Base-by-base conservation (phyloP, 2,888 invertebrate genomes). In the Drosophila neutralis region DNA sequence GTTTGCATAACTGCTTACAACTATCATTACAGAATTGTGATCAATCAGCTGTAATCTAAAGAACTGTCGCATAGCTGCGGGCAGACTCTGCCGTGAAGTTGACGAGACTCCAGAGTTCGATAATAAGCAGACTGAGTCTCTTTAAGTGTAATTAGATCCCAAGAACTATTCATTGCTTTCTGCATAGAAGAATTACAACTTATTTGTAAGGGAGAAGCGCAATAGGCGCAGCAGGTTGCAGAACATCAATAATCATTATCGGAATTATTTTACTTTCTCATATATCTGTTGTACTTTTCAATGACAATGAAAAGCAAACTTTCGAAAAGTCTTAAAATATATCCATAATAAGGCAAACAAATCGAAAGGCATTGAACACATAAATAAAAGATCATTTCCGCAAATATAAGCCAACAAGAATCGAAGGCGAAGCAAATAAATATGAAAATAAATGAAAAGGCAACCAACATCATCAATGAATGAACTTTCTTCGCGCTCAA, bases 351-450 rank as follows among this genome's bases (percentile, higher is more conserved):
- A 63, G 53, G 57, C 53, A 88, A 76, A 72, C 60, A 80, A 90
- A 76, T 80, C 69, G 78, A 59, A 71, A 77, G 69, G 40, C 80
- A 73, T 76, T 69, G 57, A 73, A 69, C 66, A 79, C 73, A 89
- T 87, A 87, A 89, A 89, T 84, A 83, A 76, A 77, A 70, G 73
- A 86, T 87, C 71, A 79, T 84, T 83, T 81, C 74, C 78, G 68
- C 76, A 90, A 89, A 90, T 82, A 83, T 56, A 73, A 67, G 59
- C 54, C 52, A 53, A 60, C 51, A 59, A 66, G 62, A 84, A 60
- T n/a, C 45, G 54, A 69, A 69, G 54, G 56, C 59, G 42, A 62
- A 45, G 36, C 18, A 54, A 42, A 31, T 36, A 52, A 42, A 45
- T 8, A 58, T 45, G 8, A 52, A 62, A 51, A 31, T 56, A 64